Evolutionary conservation across 2,113 vertebrate species (phyloP), one percentile per base, ranked within the genome.

Genomic region (Triplophysa rosa): DNA sequence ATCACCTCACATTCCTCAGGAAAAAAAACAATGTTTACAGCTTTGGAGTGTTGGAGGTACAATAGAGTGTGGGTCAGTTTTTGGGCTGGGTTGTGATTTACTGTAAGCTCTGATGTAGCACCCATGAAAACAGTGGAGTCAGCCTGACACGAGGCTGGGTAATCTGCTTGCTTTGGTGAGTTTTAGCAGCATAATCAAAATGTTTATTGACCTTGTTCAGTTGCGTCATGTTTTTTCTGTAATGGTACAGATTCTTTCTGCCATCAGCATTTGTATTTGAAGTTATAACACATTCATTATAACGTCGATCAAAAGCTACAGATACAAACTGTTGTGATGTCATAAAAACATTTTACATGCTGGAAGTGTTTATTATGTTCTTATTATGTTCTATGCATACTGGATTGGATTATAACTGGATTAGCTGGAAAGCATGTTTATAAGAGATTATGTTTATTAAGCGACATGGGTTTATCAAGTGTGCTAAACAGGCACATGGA

Each of bases 1-100:
- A 80, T 79, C 76, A 26, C 0, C 0, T 67, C 67, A 65, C 64
- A 80, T 77, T 83, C 81, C 74, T 68, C 71, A 88, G 82, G 82
- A 84, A 89, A 79, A 80, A 80, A 68, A 77, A 24, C 52, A 7
- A 72, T 61, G 45, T 70, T 66, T 49, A 33, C 62, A 23, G 42
- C 73, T 71, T 54, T 26, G 12, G 19, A 42, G 40, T 42, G 40
- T 42, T 47, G 17, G 64, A 78, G 65, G 3, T 29, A 29, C 29
- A 29, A 29, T 29, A 29, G 29, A 29, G 37, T 58, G 19, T 62
- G 26, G 62, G 62, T 76, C 63, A 64, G 23, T 49, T 21, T 33
- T 67, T 37, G 33, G 33, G 33, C 33, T 75, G 42, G 66, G 19
- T 77, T 49, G 71, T 69, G 83, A 85, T 67, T 29, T 70, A 12